Evolutionary conservation across 2,797 vertebrate species (phyloP).

Genomic region (Gastrophryne carolinensis): DNA sequence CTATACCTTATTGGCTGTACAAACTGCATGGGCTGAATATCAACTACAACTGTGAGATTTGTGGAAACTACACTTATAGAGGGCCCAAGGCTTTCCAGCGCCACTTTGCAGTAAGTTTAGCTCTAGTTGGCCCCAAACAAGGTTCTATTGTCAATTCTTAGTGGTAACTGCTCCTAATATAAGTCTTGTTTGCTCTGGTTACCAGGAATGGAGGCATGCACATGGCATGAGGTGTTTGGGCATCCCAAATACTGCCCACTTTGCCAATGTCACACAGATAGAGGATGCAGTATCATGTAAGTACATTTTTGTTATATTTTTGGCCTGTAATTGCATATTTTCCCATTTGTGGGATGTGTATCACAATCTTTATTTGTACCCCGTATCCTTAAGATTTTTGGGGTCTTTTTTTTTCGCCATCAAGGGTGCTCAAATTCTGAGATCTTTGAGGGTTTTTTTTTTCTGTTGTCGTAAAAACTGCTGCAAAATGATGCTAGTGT

Average conservation of each 20-base stretch:
- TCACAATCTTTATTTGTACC: too few species aligned
- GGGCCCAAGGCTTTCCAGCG: conserved; percentile 97
- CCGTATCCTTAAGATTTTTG: too few species aligned
- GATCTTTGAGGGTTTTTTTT: too few species aligned
- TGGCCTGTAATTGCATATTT: neutral
- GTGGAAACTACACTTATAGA: conserved; percentile 96
- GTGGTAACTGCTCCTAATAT: neutral
- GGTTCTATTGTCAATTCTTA: neutral
- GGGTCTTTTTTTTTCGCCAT: too few species aligned
- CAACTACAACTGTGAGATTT: conserved; percentile 99
- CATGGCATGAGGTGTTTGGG: conserved; percentile 96
- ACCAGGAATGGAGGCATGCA: conserved; percentile 94
- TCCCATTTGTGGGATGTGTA: neutral
- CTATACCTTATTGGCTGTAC: conserved; percentile 95
- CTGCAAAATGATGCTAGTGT: too few species aligned
- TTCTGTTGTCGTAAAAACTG: too few species aligned
- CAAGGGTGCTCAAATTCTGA: too few species aligned
- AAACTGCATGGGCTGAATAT: conserved; percentile 96
- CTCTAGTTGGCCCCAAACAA: too few species aligned
- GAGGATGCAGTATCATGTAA: conserved; percentile 94
- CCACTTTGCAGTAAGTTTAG: conserved; percentile 85
- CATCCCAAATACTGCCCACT: conserved; percentile 96
- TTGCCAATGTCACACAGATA: conserved; percentile 97
- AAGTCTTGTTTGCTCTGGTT: neutral
- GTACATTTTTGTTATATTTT: conserved; percentile 55